These are phyloP conservation scores for Rynchops niger DNA, from an alignment of 2,113 vertebrate genomes.

Conservation along the genomic window DNA sequence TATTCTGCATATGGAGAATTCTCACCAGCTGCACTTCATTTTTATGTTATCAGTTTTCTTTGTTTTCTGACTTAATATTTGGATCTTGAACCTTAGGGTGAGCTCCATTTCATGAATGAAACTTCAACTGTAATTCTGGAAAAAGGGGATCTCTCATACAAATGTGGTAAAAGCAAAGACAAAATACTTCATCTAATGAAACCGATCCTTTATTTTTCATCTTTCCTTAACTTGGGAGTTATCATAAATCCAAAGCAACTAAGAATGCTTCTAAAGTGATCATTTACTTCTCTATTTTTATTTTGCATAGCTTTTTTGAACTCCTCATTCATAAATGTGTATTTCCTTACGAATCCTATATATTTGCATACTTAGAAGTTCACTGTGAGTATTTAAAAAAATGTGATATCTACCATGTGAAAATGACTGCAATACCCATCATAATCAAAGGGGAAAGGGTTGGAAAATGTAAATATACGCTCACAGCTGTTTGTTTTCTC, in stretches of 20 bases:
- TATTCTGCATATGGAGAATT: neutral
- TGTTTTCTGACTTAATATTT: neutral
- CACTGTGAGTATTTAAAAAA: neutral
- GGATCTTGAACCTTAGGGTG: neutral
- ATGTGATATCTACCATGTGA: neutral
- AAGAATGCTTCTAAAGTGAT: neutral
- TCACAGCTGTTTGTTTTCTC: slow-evolving; percentile 75
- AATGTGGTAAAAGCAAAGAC: neutral
- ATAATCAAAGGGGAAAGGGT: slow-evolving; percentile 53
- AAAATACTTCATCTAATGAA: neutral
- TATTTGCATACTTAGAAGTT: neutral
- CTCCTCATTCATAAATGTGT: neutral
- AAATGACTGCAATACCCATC: neutral
- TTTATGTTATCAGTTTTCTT: neutral
- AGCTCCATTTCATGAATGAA: neutral
- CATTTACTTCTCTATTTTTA: neutral
- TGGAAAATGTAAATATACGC: slow-evolving; percentile 67
- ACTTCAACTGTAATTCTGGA: neutral
- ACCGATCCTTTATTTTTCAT: neutral
- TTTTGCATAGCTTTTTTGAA: neutral
- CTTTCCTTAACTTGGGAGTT: neutral
- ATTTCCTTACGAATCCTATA: neutral
- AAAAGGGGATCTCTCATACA: neutral
- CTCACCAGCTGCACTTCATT: neutral
- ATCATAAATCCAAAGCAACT: neutral